These are phyloP conservation scores for Dolichallabes microphthalmus DNA, from an alignment of 2,113 vertebrate genomes.

Conservation along the genomic window DNA sequence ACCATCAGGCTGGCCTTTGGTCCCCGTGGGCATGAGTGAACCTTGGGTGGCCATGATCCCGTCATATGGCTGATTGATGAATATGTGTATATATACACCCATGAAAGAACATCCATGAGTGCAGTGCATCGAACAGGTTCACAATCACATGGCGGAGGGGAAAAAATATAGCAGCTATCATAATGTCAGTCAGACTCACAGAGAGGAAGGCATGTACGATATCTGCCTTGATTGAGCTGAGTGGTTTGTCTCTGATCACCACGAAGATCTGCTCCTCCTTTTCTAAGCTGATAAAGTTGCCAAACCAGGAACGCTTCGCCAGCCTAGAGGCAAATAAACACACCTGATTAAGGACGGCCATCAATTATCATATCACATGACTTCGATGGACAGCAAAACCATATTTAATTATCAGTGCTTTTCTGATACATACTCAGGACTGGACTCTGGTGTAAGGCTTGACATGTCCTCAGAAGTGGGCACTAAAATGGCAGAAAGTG, in stretches of 20 bases:
- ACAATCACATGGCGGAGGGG: neutral
- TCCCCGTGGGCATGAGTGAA: no score
- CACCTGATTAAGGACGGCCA: neutral
- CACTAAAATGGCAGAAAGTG: conserved; percentile 67
- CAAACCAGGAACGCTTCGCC: conserved; percentile 92
- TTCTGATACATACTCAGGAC: conserved; percentile 83
- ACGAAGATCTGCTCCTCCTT: conserved; percentile 93
- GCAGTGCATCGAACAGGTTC: neutral
- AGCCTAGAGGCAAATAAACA: conserved; percentile 67
- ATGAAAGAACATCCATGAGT: neutral
- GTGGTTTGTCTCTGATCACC: conserved; percentile 89
- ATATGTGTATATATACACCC: no score
- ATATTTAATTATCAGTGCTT: neutral
- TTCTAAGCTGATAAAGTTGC: conserved; percentile 90
- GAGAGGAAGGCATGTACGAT: conserved; percentile 93
- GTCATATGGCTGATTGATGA: no score
- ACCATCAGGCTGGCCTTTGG: no score
- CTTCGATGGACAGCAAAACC: neutral
- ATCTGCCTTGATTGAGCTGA: conserved; percentile 92
- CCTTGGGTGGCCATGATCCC: no score
- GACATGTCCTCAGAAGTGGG: conserved; percentile 94
- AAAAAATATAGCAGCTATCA: conserved; percentile 50
- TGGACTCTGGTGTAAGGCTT: conserved; percentile 89
- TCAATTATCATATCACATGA: neutral
- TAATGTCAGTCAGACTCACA: conserved; percentile 72